phyloP scores from a whole-genome alignment of 2,113 vertebrate species.

The Ptyas mucosa region DNA sequence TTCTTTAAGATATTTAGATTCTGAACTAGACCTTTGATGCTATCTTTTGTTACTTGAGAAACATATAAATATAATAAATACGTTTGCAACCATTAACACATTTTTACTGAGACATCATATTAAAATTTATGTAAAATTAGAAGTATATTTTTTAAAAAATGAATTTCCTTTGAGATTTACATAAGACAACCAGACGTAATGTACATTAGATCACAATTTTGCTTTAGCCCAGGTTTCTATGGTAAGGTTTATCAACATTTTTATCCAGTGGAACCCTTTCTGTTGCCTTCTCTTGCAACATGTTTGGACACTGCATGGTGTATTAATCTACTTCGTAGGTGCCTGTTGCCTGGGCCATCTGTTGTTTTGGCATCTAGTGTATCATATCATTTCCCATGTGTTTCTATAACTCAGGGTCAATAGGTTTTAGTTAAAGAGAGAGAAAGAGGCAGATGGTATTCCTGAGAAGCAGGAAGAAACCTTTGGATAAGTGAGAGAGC shows the following conservation, averaged over 20 bases:
- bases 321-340: constrained; percentile 28
- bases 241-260: background rate
- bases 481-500: constrained; percentile 27
- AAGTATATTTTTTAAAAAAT: background rate
- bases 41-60: background rate
- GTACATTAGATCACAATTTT: background rate
- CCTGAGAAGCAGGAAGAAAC: constrained; percentile 43
- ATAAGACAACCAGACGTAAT: background rate
- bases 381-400: constrained; percentile 13
- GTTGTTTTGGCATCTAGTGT: constrained; percentile 24
- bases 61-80: background rate
- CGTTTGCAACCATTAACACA: background rate
- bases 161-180: background rate
- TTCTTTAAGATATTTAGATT: background rate
- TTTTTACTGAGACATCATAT: background rate
- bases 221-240: background rate
- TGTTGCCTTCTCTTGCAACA: constrained; percentile 18
- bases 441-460: constrained; percentile 37
- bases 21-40: background rate
- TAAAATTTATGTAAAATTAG: background rate
- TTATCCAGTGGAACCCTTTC: background rate
- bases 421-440: constrained; percentile 18
- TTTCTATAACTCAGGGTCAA: constrained; percentile 26
- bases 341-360: constrained; percentile 41
- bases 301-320: constrained; percentile 26